Evolutionary conservation across 1,140 invertebrate genomes (phyloP), one percentile per base, ranked within the genome.

Genomic region (Lepidotrigona ventralis): DNA sequence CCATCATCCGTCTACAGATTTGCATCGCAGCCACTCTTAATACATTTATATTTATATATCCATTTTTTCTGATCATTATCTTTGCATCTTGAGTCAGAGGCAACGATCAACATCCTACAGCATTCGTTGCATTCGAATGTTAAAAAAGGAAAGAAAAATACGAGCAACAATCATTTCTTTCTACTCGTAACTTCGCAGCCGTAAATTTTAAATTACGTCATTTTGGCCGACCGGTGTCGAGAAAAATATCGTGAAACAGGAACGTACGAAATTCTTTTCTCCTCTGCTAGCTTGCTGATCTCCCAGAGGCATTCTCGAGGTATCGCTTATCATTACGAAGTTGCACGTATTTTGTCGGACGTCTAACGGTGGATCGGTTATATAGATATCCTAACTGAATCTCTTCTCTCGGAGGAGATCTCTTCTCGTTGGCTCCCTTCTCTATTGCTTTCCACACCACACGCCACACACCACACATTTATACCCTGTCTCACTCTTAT

Each of bases 371-470:
- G 80, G 90, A 90, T 86, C 83, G 82, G 87, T 86, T 92, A 86
- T 89, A 92, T 92, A 89, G 91, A 92, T 33, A 92, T 92, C 92
- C 92, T 93, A 93, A 93, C 92, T 89, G 91, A 93, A 92, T 93
- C 91, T 93, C 85, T 90, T 91, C 85, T 85, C 90, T 89, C 85
- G 26, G 84, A 87, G 87, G 90, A 63, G 73, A 86, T 90, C 86
- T 86, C 86, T 85, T 85, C 87, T 75, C 85, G 60, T 70, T 71
- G 63, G 76, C 23, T 73, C 79, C 63, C 74, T 81, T 77, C 79
- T 74, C 69, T 19, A 66, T 69, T 11, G 60, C 63, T 56, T 72
- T 26, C 54, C 33, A 23, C 39, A 6, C 51, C 68, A 54, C 71
- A 64, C 46, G 39, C 6, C 39, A 60, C 58, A 60, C 58, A 60